These are phyloP conservation scores for Sander lucioperca DNA, from an alignment of 2,113 vertebrate genomes.

Conservation along the genomic window DNA sequence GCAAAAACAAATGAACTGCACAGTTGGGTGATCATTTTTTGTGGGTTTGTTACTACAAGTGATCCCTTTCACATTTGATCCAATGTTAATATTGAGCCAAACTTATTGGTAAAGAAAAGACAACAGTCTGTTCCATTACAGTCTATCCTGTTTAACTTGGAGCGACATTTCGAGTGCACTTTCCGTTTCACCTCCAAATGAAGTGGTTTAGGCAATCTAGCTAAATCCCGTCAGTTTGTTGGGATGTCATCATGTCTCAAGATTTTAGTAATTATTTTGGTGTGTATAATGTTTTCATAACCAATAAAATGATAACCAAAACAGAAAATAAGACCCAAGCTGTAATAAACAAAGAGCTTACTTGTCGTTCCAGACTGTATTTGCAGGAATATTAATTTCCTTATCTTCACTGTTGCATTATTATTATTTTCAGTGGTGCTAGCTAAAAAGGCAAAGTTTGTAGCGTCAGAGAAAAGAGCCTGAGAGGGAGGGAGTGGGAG, in stretches of 20 bases:
- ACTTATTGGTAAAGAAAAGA: not conserved
- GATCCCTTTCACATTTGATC: not conserved
- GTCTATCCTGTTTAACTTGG: not conserved
- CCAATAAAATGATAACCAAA: not conserved
- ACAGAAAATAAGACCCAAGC: not conserved
- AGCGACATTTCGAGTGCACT: not conserved
- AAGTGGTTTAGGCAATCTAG: not conserved
- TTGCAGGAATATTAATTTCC: not conserved
- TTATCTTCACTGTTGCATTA: not conserved
- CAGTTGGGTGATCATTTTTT: not conserved
- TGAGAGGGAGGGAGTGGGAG: not conserved
- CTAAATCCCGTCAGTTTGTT: not conserved
- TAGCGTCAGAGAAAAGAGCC: not conserved
- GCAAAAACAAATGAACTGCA: not conserved
- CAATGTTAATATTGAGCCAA: not conserved
- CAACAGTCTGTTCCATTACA: not conserved
- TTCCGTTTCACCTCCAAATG: not conserved
- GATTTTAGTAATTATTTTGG: not conserved
- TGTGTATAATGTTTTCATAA: not conserved
- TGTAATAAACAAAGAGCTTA: not conserved
- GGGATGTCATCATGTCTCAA: not conserved
- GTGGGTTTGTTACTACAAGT: no score
- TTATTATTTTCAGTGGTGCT: not conserved
- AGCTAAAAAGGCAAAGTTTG: conserved; percentile 3
- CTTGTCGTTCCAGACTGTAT: not conserved